Evolutionary conservation across 2,888 invertebrate genomes (phyloP).

Genomic region (Gandaritis pyraliata): DNA sequence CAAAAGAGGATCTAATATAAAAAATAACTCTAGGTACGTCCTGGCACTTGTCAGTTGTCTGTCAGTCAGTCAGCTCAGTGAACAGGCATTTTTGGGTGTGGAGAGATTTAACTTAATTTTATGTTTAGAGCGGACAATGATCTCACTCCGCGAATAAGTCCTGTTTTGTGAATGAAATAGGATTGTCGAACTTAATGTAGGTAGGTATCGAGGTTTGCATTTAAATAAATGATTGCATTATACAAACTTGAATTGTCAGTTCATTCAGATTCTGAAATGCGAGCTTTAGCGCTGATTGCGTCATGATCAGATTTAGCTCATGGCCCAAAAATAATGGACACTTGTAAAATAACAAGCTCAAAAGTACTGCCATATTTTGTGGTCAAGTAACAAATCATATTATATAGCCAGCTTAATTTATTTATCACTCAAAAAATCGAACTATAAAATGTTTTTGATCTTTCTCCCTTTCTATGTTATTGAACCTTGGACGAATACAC

Average conservation of each 20-base stretch:
- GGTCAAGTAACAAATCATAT: neutral
- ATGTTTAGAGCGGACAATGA: constrained; percentile 5
- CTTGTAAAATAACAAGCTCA: constrained; percentile 3
- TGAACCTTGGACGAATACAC: too few relatives aligned
- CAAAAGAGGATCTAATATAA: too few relatives aligned
- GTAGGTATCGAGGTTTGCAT: constrained; percentile 22
- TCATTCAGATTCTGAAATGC: constrained; percentile 29
- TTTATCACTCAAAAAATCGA: too few relatives aligned
- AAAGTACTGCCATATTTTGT: constrained; percentile 7
- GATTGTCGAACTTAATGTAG: constrained; percentile 22
- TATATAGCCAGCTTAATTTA: too few relatives aligned
- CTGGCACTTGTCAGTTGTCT: too few relatives aligned
- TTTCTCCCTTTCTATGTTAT: too few relatives aligned
- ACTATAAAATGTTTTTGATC: too few relatives aligned
- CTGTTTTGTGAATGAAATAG: constrained; percentile 17
- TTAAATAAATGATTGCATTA: constrained; percentile 26
- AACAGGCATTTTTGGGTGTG: neutral
- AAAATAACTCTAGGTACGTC: too few relatives aligned
- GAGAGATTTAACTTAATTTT: constrained; percentile 1
- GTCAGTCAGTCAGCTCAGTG: neutral
- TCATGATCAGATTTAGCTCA: constrained; percentile 30
- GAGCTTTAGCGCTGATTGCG: constrained; percentile 26
- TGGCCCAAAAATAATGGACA: constrained; percentile 28
- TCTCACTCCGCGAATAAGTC: constrained; percentile 7
- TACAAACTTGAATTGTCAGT: constrained; percentile 27